Evolutionary conservation across 2,888 invertebrate species (phyloP).

Genomic region (Leptinotarsa haldemani): DNA sequence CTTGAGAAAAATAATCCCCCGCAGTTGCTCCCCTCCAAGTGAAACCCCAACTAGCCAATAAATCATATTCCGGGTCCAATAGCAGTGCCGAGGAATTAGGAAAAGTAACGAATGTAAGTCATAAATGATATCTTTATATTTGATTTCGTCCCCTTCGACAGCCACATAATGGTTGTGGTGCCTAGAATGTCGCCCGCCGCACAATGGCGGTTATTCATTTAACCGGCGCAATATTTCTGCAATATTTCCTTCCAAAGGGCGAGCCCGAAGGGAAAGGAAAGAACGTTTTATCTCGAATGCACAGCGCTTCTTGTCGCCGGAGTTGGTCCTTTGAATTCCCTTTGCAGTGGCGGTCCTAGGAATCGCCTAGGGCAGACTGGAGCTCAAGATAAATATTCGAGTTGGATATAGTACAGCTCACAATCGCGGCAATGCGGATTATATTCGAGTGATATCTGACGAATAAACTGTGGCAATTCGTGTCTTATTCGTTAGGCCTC

Average conservation of each 20-base stretch:
- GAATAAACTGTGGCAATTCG: too few species aligned
- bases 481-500: too few species aligned
- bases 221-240: conserved; percentile 36
- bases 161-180: conserved; percentile 12
- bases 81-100: too few species aligned
- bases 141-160: conserved; percentile 26
- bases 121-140: conserved; percentile 43
- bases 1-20: too few species aligned
- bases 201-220: conserved; percentile 40
- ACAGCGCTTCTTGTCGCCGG: conserved; percentile 21
- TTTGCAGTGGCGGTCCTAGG: neutral
- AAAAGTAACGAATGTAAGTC: conserved; percentile 16
- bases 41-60: too few species aligned
- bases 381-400: conserved; percentile 11
- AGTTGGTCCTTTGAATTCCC: neutral
- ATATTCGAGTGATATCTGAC: neutral
- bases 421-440: neutral
- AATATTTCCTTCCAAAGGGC: conserved; percentile 36
- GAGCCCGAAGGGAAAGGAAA: conserved; percentile 16
- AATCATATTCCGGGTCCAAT: too few species aligned
- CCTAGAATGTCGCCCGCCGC: conserved; percentile 31
- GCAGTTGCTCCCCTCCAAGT: too few species aligned
- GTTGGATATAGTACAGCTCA: neutral
- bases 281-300: conserved; percentile 25
- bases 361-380: neutral